phyloP scores from a whole-genome alignment of 1,140 invertebrate species.

The Formica exsecta region DNA sequence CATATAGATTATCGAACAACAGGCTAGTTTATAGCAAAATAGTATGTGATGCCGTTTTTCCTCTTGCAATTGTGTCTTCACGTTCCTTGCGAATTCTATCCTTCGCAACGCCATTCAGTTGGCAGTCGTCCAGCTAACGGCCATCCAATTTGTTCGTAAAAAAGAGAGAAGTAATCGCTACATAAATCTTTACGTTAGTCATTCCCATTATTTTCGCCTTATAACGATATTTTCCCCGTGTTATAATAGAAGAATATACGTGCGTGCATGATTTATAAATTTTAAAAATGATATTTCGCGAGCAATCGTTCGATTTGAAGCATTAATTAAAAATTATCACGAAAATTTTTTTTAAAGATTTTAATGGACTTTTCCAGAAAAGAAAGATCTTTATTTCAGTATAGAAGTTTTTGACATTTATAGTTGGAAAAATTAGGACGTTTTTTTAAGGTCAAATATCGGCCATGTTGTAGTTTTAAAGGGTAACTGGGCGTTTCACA shows the following conservation, averaged over 20 bases:
- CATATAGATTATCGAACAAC: conserved; percentile 1
- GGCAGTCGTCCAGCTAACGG: conserved; percentile 16
- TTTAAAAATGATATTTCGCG: not conserved
- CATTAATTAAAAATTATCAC: not conserved
- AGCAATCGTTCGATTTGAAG: not conserved
- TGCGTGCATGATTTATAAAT: not conserved
- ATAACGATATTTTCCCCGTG: not conserved
- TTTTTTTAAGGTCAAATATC: conserved; percentile 37
- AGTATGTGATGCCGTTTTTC: not conserved
- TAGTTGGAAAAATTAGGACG: not conserved
- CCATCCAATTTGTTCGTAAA: conserved; percentile 26
- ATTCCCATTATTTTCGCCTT: not conserved
- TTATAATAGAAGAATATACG: not conserved
- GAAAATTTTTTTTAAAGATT: not conserved
- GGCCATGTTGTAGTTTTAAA: conserved; percentile 19
- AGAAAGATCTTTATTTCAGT: conserved; percentile 1
- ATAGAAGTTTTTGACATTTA: conserved; percentile 1
- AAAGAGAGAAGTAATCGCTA: conserved; percentile 17
- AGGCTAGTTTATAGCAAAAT: conserved; percentile 3
- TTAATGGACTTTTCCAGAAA: not conserved
- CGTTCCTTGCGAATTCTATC: not conserved
- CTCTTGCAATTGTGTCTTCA: not conserved
- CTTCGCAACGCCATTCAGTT: not conserved
- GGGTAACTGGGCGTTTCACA: not conserved
- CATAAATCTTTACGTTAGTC: conserved; percentile 21